Conservation (phyloP, 2,113 vertebrate species). For the Gopherus flavomarginatus region DNA sequence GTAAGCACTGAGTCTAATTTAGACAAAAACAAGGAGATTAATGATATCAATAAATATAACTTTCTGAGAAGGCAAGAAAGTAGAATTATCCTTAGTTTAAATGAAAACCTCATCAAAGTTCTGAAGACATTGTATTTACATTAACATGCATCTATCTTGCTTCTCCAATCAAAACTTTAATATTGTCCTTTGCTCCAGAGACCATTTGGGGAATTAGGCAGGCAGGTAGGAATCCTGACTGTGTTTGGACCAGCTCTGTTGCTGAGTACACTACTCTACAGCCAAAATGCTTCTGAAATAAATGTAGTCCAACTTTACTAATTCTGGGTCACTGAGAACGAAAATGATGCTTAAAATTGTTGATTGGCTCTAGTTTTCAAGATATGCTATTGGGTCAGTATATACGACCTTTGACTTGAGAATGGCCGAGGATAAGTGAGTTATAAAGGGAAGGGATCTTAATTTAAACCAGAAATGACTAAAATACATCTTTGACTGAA, state of each 20-base stretch:
- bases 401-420: no score
- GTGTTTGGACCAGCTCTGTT: neutral
- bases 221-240: neutral
- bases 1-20: neutral
- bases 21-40: neutral
- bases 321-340: no score
- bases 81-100: fast-evolving
- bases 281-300: no score
- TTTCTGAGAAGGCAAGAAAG: neutral
- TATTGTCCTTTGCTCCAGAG: neutral
- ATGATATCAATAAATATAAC: neutral
- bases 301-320: no score
- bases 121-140: neutral
- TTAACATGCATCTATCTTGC: neutral
- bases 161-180: neutral
- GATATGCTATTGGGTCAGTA: no score
- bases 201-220: neutral
- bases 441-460: no score
- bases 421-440: no score
- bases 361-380: no score
- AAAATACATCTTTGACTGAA: no score
- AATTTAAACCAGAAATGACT: no score
- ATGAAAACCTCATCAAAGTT: neutral
- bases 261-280: neutral
- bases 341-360: no score